phyloP scores from a whole-genome alignment of 1,140 invertebrate species.

The Camponotus floridanus region DNA sequence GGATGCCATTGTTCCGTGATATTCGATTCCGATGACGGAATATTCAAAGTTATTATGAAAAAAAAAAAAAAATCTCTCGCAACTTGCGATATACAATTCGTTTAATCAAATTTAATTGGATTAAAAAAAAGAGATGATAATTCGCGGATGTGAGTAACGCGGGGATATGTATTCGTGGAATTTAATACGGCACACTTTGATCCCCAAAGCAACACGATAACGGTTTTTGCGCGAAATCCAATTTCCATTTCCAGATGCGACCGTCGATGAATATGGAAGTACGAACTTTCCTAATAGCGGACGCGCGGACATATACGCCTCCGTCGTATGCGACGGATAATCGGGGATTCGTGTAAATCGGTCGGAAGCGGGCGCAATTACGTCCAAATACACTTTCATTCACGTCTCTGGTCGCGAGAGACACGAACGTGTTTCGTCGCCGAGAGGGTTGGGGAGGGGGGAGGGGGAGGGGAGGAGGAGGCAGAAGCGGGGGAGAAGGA shows the following conservation, averaged over 20 bases:
- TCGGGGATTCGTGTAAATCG: slow-evolving; percentile 66
- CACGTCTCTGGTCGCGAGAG: slow-evolving; percentile 6
- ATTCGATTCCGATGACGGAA: no score
- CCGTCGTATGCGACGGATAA: slow-evolving; percentile 30
- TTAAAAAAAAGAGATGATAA: neutral
- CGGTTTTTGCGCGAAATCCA: slow-evolving; percentile 48
- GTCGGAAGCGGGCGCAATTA: slow-evolving; percentile 37
- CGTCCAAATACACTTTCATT: slow-evolving; percentile 50
- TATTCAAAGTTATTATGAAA: neutral
- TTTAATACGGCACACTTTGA: slow-evolving; percentile 36
- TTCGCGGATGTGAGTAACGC: neutral
- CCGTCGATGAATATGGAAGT: slow-evolving; percentile 71
- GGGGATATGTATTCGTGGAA: slow-evolving; percentile 1
- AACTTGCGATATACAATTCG: neutral
- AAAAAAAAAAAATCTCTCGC: neutral
- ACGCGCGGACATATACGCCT: neutral
- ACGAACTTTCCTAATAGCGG: slow-evolving; percentile 58
- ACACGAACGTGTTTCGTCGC: neutral
- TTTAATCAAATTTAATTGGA: slow-evolving; percentile 15
- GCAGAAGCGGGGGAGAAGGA: neutral
- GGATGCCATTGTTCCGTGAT: neutral
- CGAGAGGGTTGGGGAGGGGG: no score
- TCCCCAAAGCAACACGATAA: slow-evolving; percentile 47
- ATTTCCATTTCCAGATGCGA: slow-evolving; percentile 64
- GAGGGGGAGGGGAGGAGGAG: no score